A percentile compares a stretch with the other conserved stretches of the same genome.
Conservation (phyloP, 2,888 invertebrate species). For the Meiosimyza decipiens region DNA sequence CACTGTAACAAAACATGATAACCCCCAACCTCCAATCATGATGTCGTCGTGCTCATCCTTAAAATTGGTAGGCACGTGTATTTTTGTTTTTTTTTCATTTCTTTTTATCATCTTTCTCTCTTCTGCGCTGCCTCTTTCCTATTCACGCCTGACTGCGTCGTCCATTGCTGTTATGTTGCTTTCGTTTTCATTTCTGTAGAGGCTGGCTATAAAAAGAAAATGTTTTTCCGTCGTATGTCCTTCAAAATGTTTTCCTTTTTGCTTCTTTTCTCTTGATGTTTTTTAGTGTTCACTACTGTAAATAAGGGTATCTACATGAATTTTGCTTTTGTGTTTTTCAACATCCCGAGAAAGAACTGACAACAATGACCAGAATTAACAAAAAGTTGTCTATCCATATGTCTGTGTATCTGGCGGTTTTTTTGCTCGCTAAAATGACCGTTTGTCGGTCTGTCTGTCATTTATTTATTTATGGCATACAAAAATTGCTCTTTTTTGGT, state of each 20-base stretch:
- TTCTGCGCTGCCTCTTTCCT: background rate
- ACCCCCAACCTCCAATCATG: no score
- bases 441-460: background rate
- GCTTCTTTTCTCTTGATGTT: background rate
- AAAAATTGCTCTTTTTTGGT: background rate
- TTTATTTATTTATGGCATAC: background rate
- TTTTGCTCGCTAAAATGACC: no score
- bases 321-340: background rate
- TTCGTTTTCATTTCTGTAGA: slow-evolving; percentile 14
- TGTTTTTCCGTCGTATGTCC: slow-evolving; percentile 15
- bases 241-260: slow-evolving; percentile 12
- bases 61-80: slow-evolving; percentile 21
- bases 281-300: no score
- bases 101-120: background rate
- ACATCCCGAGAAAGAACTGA: background rate
- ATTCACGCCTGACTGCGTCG: background rate
- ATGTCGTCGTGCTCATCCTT: background rate
- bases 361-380: slow-evolving; percentile 1
- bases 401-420: background rate
- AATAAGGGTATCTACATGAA: no score
- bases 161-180: background rate
- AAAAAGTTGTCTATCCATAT: background rate
- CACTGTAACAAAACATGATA: no score
- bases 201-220: slow-evolving; percentile 20
- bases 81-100: background rate